Base-by-base conservation (phyloP, 2,888 invertebrate species). In the Panorpa germanica region DNA sequence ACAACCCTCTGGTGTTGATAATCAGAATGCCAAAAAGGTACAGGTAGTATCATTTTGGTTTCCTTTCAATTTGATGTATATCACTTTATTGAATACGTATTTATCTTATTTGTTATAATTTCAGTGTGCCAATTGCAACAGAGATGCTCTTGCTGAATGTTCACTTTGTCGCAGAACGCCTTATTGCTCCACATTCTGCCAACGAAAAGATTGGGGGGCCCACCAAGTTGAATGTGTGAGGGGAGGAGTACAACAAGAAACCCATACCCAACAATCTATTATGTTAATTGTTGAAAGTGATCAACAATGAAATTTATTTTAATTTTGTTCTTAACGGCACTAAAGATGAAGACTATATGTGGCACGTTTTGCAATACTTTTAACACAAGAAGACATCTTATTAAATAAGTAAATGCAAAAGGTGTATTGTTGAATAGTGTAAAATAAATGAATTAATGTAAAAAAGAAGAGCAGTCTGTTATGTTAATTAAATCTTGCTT, bases 141-240 rank as follows among this genome's bases (percentile, higher is more conserved):
- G 85, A 35, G 83, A 82, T 48, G 85, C 85, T 7, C 66, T 77
- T 28, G 81, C 82, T 0, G 83, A 85, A 49, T 86, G 86, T 49
- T 85, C 85, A 0, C 56, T 83, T 22, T 86, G 86, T 45, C 66
- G 83, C 29, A 65, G 78, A 36, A 83, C 83, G 9, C 82, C 82
- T 7, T 86, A 86, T 52, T 86, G 86, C 51, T 83, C 85, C 5
- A 80, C 77, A 3, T 85, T 81, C 55, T 86, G 86, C 52, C 85
- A 86, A 54, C 70, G 82, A 39, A 85, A 83, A 52, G 85, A 86
- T 55, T 86, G 85, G 85, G 71, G 70, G 10, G 67, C 75, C 21
- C 85, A 78, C 53, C 83, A 83, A 52, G 76, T 81, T 35, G 82
- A 83, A 50, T 82, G 82, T 47, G 71, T 80, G 22, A 63, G 78